Evolutionary conservation across 1,140 invertebrate genomes (phyloP).

Genomic region (Drosophila busckii): DNA sequence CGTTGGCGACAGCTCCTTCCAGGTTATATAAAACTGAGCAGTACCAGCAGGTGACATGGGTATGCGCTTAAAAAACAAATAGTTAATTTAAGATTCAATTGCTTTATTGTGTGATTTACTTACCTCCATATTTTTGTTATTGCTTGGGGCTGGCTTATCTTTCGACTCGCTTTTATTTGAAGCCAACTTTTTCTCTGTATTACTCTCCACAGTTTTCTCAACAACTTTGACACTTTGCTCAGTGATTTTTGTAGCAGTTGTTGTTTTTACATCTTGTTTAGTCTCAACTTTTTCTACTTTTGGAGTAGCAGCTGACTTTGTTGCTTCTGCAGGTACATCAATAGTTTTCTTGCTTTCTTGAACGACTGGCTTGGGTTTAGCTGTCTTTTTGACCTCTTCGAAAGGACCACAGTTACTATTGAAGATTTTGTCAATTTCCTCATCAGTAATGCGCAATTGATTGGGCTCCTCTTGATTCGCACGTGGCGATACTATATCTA

Average conservation of each 20-base stretch:
- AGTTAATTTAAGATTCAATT: conserved; percentile 1
- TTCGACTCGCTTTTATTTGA: neutral
- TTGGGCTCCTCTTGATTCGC: conserved; percentile 30
- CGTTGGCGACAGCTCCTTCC: conserved; percentile 61
- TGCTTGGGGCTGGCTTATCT: neutral
- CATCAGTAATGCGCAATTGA: conserved; percentile 67
- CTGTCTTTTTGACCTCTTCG: conserved; percentile 48
- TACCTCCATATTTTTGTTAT: conserved; percentile 21
- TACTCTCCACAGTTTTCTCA: neutral
- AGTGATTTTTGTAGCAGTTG: neutral
- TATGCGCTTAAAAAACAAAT: conserved; percentile 30
- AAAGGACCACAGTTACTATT: conserved; percentile 68
- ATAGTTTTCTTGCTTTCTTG: neutral
- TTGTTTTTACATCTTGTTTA: neutral
- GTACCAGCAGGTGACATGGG: conserved; percentile 53
- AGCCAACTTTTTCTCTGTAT: neutral
- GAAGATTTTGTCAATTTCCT: conserved; percentile 74
- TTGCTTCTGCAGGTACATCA: conserved; percentile 1
- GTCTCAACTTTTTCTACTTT: neutral
- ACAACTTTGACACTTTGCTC: neutral
- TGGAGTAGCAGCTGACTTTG: neutral
- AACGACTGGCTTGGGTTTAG: neutral
- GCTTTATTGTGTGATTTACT: too few relatives aligned
- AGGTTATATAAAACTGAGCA: conserved; percentile 71
- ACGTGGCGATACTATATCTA: conserved; percentile 79